phyloP scores from a whole-genome alignment of 1,140 invertebrate genomes.

The Macrobrachium nipponense region DNA sequence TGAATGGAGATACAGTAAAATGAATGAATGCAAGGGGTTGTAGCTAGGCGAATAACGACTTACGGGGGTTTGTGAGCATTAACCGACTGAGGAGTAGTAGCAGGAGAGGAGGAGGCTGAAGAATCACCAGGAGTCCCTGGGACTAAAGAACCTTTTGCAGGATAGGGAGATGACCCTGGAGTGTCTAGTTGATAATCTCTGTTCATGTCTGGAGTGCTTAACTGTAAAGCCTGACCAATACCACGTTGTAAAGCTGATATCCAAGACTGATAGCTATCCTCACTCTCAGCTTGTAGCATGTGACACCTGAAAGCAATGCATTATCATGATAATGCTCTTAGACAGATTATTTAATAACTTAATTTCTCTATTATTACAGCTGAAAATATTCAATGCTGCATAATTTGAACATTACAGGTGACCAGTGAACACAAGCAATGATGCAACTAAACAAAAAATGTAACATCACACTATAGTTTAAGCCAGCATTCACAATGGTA shows the following conservation, averaged over 20 bases:
- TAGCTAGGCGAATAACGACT: neutral
- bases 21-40: too few species aligned
- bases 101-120: constrained; percentile 35
- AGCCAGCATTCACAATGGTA: too few species aligned
- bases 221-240: constrained; percentile 73
- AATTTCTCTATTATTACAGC: too few species aligned
- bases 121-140: constrained; percentile 44
- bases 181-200: neutral
- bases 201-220: constrained; percentile 12
- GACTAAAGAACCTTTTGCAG: constrained; percentile 18
- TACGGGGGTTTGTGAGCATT: constrained; percentile 44
- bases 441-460: too few species aligned
- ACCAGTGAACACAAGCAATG: too few species aligned
- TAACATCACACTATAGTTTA: too few species aligned
- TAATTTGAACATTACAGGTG: too few species aligned
- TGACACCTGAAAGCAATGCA: constrained; percentile 76
- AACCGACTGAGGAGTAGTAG: constrained; percentile 43
- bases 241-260: constrained; percentile 88
- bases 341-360: neutral
- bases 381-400: too few species aligned
- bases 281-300: constrained; percentile 95
- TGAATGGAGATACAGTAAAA: too few species aligned
- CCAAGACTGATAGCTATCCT: constrained; percentile 90
- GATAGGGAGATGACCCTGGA: constrained; percentile 21
- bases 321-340: neutral